Evolutionary conservation across 2,113 vertebrate species (phyloP).

Genomic region (Nothoprocta perdicaria): DNA sequence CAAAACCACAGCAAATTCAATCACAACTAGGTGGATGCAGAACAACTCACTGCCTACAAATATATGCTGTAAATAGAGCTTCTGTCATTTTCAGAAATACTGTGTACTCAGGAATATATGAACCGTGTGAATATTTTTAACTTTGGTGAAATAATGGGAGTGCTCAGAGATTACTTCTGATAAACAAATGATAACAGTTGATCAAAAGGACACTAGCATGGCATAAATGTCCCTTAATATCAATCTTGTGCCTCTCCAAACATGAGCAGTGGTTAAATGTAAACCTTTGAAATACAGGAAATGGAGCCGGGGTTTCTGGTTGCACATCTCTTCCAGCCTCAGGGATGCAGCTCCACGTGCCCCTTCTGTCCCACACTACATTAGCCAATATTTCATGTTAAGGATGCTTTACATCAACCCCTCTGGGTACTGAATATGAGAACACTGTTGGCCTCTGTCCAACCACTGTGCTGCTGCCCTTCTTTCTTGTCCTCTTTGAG

Average conservation of each 20-base stretch:
- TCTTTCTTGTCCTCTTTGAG: background rate
- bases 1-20: background rate
- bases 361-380: background rate
- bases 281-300: background rate
- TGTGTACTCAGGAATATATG: background rate
- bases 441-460: background rate
- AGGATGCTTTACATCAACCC: background rate
- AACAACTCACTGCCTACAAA: background rate
- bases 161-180: background rate
- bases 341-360: background rate
- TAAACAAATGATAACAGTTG: background rate
- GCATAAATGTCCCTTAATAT: background rate
- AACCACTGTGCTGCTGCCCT: background rate
- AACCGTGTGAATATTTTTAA: background rate
- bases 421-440: background rate
- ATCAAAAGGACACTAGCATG: background rate
- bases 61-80: background rate
- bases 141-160: background rate
- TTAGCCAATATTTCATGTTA: background rate
- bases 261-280: background rate
- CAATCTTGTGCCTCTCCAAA: background rate
- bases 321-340: background rate
- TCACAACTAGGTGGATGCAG: background rate
- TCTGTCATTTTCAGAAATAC: background rate
- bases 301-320: rapidly evolving